phyloP scores from a whole-genome alignment of 2,888 invertebrate genomes.

The Junonia oenone region DNA sequence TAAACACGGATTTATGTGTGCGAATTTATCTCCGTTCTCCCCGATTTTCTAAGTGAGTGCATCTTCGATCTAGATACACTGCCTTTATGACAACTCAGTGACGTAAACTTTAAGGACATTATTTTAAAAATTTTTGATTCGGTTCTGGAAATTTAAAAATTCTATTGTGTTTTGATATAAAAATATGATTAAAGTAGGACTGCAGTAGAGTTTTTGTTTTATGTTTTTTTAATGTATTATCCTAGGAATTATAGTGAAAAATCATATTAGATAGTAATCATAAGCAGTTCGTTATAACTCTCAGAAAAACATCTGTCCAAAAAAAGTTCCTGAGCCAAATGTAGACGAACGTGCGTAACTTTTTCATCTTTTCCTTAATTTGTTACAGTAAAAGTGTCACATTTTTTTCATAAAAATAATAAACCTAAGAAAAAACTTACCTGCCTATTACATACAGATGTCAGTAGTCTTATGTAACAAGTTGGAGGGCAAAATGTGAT shows the following conservation, averaged over 20 bases:
- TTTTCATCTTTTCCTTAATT: not conserved
- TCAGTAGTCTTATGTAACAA: constrained; percentile 14
- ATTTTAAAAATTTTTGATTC: not conserved
- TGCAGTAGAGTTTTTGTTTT: no score
- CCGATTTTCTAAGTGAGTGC: constrained; percentile 29
- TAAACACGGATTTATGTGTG: constrained; percentile 28
- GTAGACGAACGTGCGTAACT: no score
- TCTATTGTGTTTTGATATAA: not conserved
- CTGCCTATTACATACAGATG: constrained; percentile 28
- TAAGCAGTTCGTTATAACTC: no score
- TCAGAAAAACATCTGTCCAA: no score
- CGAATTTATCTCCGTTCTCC: constrained; percentile 28
- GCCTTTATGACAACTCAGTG: constrained; percentile 12
- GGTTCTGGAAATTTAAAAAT: not conserved
- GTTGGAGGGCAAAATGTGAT: not conserved
- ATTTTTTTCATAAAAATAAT: not conserved
- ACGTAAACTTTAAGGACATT: constrained; percentile 15
- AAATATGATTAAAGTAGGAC: not conserved
- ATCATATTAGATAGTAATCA: no score
- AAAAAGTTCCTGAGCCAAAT: no score
- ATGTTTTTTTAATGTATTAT: no score
- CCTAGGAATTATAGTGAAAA: no score
- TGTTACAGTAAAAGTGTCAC: not conserved
- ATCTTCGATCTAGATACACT: constrained; percentile 19
- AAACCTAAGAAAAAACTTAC: constrained; percentile 18